Evolutionary conservation across 2,113 vertebrate species (phyloP).

Genomic region (Catharus bicknelli): DNA sequence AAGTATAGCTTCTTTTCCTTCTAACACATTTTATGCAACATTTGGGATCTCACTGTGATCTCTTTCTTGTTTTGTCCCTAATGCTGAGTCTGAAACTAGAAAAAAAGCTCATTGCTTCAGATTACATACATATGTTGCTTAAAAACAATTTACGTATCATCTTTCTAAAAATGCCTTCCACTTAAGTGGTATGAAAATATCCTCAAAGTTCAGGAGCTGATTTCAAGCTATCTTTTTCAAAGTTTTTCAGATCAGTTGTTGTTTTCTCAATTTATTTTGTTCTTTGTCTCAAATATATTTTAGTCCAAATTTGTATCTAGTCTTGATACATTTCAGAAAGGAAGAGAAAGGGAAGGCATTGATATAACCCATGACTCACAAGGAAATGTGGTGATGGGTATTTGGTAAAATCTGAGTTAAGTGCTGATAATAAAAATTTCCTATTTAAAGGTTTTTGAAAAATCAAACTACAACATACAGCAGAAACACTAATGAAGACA

Average conservation of each 20-base stretch:
- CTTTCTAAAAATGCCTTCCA: neutral
- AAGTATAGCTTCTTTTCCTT: neutral
- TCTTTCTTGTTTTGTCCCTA: neutral
- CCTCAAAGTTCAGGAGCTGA: neutral
- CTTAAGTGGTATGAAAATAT: neutral
- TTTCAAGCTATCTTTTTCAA: neutral
- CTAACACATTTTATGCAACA: neutral
- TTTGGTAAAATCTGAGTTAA: neutral
- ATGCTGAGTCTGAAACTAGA: neutral
- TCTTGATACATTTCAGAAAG: neutral
- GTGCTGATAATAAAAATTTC: neutral
- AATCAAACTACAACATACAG: neutral
- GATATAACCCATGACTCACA: neutral
- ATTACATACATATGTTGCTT: neutral
- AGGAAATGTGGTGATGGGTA: neutral
- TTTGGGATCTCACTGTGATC: neutral
- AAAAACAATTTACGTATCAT: neutral
- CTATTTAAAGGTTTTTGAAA: neutral
- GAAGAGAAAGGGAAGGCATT: neutral
- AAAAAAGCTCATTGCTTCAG: neutral
- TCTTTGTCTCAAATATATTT: neutral
- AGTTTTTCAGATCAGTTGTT: neutral
- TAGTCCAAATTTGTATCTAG: neutral
- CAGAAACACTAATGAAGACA: neutral
- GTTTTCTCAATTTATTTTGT: neutral